Conservation (phyloP, 2,113 vertebrate species). For the Eulemur macaco region DNA sequence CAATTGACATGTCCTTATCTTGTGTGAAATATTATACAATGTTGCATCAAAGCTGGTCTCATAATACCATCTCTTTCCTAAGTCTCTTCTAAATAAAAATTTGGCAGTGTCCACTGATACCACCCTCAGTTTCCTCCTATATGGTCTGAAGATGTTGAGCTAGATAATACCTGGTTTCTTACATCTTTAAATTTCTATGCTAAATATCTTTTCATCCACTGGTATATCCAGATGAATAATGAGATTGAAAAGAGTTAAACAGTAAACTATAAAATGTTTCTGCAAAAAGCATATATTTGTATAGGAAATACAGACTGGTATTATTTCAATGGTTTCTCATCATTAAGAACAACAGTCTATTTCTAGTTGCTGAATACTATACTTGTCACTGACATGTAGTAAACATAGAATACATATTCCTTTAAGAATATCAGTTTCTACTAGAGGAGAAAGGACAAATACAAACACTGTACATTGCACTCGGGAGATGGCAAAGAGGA, state of each 20-base stretch:
- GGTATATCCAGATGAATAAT: background rate
- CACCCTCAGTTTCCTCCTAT: background rate
- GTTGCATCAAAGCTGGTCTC: background rate
- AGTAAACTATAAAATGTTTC: background rate
- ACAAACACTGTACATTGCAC: background rate
- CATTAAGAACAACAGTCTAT: background rate
- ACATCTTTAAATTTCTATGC: background rate
- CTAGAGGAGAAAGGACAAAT: background rate
- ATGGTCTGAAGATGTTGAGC: background rate
- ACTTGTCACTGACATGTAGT: background rate
- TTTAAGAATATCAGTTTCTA: background rate
- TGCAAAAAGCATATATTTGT: background rate
- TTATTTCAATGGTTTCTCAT: background rate
- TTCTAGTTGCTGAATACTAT: background rate
- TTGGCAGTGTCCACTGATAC: background rate
- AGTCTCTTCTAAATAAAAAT: background rate
- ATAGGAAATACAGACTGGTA: background rate
- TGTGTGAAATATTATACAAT: background rate
- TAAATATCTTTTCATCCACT: background rate
- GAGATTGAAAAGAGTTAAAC: background rate
- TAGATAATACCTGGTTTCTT: background rate
- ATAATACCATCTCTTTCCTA: background rate
- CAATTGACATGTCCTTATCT: background rate
- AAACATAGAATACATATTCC: background rate
- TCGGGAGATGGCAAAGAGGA: background rate